Evolutionary conservation across 2,113 vertebrate genomes (phyloP), one percentile per base, ranked within the genome.

Genomic region (Elaphurus davidianus): DNA sequence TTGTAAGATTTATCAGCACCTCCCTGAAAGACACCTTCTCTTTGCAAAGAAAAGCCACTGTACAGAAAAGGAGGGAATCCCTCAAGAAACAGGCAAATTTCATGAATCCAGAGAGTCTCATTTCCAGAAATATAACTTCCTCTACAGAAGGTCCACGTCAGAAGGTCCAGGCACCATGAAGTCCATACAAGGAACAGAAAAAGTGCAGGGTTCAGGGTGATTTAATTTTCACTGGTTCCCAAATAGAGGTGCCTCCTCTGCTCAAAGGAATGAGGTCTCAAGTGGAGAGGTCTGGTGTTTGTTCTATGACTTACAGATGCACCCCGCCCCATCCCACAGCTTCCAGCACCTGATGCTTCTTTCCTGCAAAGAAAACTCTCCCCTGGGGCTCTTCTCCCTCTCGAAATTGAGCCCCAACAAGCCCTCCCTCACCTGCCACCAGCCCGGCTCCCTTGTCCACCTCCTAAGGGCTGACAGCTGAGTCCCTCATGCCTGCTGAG

Each of bases 191-290:
- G 96, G 84, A 86, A 96, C 84, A 62, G 96, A 74, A 81, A 97
- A 94, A 96, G 95, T 88, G 85, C 97, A 96, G 90, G 57, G 96
- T 94, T 95, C 93, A 85, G 47, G 74, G 76, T 87, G 92, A 91
- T 95, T 93, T 92, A 85, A 90, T 87, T 96, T 98, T 97, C 90
- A 92, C 92, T 96, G 43, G 90, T 97, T 97, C 86, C 94, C 97
- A 96, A 71, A 93, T 36, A 95, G 97, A 92, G 64, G 90, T 74
- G 96, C 45, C 40, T 74, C 82, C 59, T 81, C 67, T 76, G 78
- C 47, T 81, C 23, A 94, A 92, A 98, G 94, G 96, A 97, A 97
- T 96, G 96, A 96, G 81, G 79, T 82, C 86, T 97, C 87, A 96
- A 90, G 94, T 17, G 62, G 57, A 85, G 87, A 96, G 91, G 59